phyloP scores from a whole-genome alignment of 2,797 vertebrate genomes.

The Lepilemur ruficaudatus region DNA sequence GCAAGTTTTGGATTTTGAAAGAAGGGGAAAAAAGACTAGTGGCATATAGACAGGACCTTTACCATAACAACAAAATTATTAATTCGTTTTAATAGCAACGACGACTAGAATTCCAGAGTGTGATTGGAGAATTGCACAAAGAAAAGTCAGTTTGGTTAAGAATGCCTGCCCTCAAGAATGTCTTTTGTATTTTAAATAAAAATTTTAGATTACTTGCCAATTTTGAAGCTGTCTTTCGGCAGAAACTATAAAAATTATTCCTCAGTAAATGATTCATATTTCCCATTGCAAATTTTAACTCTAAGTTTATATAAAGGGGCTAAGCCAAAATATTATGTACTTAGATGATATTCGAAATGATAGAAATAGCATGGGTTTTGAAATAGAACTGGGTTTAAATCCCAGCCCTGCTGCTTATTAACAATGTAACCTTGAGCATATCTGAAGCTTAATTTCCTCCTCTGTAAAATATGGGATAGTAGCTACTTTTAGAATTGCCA shows the following conservation, averaged over 20 bases:
- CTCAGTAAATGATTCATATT: not conserved
- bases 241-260: conserved; percentile 45
- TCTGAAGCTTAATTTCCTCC: not conserved
- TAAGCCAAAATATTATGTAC: not conserved
- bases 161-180: not conserved
- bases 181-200: conserved; percentile 21
- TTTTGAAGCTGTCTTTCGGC: not conserved
- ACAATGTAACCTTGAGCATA: not conserved
- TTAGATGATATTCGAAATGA: not conserved
- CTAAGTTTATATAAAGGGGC: not conserved
- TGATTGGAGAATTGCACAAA: not conserved
- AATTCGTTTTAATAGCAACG: not conserved
- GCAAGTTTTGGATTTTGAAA: not conserved
- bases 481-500: not conserved
- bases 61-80: not conserved
- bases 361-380: not conserved
- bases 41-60: not conserved
- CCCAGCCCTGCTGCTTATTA: not conserved
- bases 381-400: conserved; percentile 11
- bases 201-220: not conserved
- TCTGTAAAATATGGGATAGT: not conserved
- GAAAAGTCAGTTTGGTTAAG: not conserved
- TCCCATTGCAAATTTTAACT: not conserved
- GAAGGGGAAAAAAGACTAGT: not conserved
- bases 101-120: not conserved